phyloP scores from a whole-genome alignment of 1,140 invertebrate species.

The Bactericera cockerelli region DNA sequence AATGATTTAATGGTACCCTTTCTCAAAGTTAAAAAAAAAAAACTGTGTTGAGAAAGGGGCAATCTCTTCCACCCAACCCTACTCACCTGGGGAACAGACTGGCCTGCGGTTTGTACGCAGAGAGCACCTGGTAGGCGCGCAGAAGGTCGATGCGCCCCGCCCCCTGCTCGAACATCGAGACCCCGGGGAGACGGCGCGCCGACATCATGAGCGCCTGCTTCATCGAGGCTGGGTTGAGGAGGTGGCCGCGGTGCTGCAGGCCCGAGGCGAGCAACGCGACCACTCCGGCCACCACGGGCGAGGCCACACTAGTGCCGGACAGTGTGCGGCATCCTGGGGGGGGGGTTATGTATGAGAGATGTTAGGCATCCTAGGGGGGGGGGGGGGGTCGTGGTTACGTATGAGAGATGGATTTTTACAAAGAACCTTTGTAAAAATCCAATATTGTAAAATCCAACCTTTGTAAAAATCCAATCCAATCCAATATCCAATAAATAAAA shows the following conservation, averaged over 20 bases:
- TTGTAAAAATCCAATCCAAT: too few relatives aligned
- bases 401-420: too few relatives aligned
- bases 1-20: too few relatives aligned
- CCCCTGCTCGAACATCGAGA: slow-evolving; percentile 95
- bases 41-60: too few relatives aligned
- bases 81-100: slow-evolving; percentile 42
- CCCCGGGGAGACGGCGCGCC: slow-evolving; percentile 60
- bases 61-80: too few relatives aligned
- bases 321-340: slow-evolving; percentile 69
- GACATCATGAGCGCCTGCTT: slow-evolving; percentile 87
- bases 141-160: slow-evolving; percentile 83
- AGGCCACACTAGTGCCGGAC: slow-evolving; percentile 86
- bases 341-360: too few relatives aligned
- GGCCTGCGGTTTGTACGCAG: slow-evolving; percentile 68
- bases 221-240: slow-evolving; percentile 83
- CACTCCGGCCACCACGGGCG: slow-evolving; percentile 87
- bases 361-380: too few relatives aligned
- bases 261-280: slow-evolving; percentile 57
- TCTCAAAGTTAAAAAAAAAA: too few relatives aligned
- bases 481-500: too few relatives aligned
- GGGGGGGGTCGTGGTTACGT: too few relatives aligned
- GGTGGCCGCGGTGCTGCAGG: slow-evolving; percentile 25
- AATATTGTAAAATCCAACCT: too few relatives aligned
- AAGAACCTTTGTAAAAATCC: too few relatives aligned
- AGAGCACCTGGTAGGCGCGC: slow-evolving; percentile 63